A percentile compares a stretch with the other conserved stretches of the same genome.
These are phyloP conservation scores for Lycia hirtaria DNA, from an alignment of 2,888 invertebrate species.

Conservation along the genomic window DNA sequence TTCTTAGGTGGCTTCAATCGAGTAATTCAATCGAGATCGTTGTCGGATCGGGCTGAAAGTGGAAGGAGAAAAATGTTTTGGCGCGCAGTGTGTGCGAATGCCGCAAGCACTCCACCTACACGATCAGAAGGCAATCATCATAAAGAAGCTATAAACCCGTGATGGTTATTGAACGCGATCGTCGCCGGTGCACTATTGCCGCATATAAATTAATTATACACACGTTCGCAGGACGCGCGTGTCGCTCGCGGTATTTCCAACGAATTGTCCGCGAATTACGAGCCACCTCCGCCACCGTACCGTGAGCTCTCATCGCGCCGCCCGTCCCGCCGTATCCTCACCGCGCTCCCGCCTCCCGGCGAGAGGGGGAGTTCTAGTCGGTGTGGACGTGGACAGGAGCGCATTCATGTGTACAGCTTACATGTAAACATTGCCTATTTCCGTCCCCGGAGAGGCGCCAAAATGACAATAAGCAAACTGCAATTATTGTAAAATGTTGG, in stretches of 20 bases:
- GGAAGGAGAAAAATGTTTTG: too few species aligned
- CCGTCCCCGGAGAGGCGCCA: slow-evolving; percentile 49
- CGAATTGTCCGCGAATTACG: slow-evolving; percentile 31
- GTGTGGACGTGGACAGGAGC: not conserved
- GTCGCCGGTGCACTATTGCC: slow-evolving; percentile 47
- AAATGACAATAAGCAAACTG: slow-evolving; percentile 45
- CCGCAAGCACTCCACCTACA: not conserved
- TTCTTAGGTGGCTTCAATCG: too few species aligned
- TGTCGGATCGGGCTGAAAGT: too few species aligned
- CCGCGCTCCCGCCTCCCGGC: not conserved
- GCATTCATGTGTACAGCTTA: slow-evolving; percentile 24
- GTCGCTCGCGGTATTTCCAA: slow-evolving; percentile 42
- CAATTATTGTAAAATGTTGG: slow-evolving; percentile 39
- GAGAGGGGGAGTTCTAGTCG: not conserved
- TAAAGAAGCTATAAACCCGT: slow-evolving; percentile 26
- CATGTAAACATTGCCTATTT: slow-evolving; percentile 57
- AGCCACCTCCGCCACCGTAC: slow-evolving; percentile 17
- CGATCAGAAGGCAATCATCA: slow-evolving; percentile 5
- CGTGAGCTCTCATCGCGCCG: slow-evolving; percentile 1
- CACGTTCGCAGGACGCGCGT: slow-evolving; percentile 45
- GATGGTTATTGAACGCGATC: slow-evolving; percentile 30
- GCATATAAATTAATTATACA: slow-evolving; percentile 50
- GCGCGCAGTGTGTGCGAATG: not conserved
- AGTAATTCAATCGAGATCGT: too few species aligned
- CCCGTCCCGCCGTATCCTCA: not conserved